phyloP scores from a whole-genome alignment of 2,797 vertebrate genomes.

The Anabas testudineus region DNA sequence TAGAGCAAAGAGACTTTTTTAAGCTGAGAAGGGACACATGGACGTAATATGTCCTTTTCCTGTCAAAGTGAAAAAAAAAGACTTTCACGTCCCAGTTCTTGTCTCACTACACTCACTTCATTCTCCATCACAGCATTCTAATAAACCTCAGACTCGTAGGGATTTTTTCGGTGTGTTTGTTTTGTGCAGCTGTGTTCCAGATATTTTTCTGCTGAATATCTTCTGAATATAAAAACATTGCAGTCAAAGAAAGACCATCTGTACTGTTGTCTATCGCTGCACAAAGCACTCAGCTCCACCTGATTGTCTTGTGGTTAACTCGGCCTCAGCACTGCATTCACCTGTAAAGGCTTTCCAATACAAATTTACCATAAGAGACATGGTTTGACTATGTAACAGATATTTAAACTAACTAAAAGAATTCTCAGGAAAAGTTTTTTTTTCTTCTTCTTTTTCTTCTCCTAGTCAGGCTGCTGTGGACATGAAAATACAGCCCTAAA shows the following conservation, averaged over 20 bases:
- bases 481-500: conserved; percentile 21
- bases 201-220: background rate
- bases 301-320: conserved; percentile 51
- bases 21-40: background rate
- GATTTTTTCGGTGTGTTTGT: conserved; percentile 2
- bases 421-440: too few species aligned
- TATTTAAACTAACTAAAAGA: conserved; percentile 22
- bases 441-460: too few species aligned
- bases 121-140: background rate
- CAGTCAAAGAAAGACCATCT: conserved; percentile 23
- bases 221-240: conserved; percentile 18
- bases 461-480: conserved; percentile 3
- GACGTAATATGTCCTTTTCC: background rate
- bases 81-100: conserved; percentile 9
- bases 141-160: background rate
- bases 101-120: background rate
- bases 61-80: conserved; percentile 13
- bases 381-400: conserved; percentile 8
- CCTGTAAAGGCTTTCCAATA: conserved; percentile 31
- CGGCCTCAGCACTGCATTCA: conserved; percentile 1
- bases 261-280: conserved; percentile 36
- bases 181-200: background rate
- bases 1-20: background rate
- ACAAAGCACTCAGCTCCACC: conserved; percentile 30
- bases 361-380: conserved; percentile 41